Base-by-base conservation (phyloP, 2,797 vertebrate species). In the Pelodytes ibericus region DNA sequence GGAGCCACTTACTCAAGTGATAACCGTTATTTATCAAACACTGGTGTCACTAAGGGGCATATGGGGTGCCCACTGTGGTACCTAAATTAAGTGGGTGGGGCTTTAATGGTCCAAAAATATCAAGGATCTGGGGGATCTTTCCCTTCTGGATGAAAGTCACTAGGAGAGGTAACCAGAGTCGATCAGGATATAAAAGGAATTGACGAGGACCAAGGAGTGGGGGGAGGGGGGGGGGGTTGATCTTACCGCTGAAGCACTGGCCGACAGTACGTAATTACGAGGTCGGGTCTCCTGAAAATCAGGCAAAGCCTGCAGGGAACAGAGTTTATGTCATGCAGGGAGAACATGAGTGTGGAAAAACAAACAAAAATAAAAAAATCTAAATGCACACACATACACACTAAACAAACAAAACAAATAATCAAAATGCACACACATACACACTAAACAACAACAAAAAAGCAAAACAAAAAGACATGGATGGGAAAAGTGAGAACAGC, bases 211-310 rank as follows among this genome's bases (percentile, higher is more conserved):
- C 18, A 29, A 53, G 5, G 31, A 36, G 49, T 5, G 56, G 75
- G 31, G 75, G 24, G 49, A 9, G 16, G 18, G 22, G 20, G 24
- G 29, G 7, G 33, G 70, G 44, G 70, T 82, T 78, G 79, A 63
- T 89, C 95, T 97, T 95, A 98, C 96, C 92, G 95, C 95, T 81
- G 96, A 96, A 62, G 96, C 96, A 81, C 96, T 98, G 88, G 95
- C 95, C 74, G 96, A 99, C 80, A 99, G 95, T 84, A 99, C 90
- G 84, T 96, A 98, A 94, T 98, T 98, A 90, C 96, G 95, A 49
- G 96, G 94, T 90, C 96, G 95, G 88, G 95, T 97, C 92, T 97
- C 96, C 87, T 97, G 95, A 92, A 98, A 97, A 89, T 99, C 95
- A 88, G 96, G 96, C 83, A 92, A 93, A 86, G 91, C 91, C 95